phyloP scores from a whole-genome alignment of 2,888 invertebrate species.

The Congeria kusceri region DNA sequence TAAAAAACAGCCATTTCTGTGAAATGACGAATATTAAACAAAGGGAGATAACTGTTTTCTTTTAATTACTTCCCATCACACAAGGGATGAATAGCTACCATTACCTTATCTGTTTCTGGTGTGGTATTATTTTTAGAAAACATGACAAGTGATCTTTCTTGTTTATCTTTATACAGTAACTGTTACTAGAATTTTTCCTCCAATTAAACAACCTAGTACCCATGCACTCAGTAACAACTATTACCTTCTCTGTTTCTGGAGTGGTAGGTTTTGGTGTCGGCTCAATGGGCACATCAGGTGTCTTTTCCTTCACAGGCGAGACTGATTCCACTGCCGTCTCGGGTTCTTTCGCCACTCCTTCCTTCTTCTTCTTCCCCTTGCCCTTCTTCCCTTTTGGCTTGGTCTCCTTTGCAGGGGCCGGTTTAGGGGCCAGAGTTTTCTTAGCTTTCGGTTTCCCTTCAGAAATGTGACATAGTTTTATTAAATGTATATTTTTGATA shows the following conservation, averaged over 20 bases:
- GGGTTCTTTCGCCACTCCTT: slow-evolving; percentile 58
- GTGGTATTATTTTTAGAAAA: no score
- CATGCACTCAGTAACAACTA: not conserved
- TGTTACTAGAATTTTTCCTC: no score
- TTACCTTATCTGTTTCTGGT: slow-evolving; percentile 56
- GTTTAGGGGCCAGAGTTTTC: slow-evolving; percentile 45
- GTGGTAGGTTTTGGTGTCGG: slow-evolving; percentile 53
- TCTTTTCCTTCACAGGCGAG: slow-evolving; percentile 53
- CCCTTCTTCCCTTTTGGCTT: slow-evolving; percentile 61
- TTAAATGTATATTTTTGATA: not conserved
- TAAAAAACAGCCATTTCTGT: no score
- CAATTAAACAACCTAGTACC: no score
- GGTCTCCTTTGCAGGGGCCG: slow-evolving; percentile 60
- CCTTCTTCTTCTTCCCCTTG: slow-evolving; percentile 65
- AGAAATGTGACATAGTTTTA: not conserved
- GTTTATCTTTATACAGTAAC: no score
- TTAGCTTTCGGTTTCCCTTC: slow-evolving; percentile 74
- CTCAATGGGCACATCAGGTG: slow-evolving; percentile 46
- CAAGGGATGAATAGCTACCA: not conserved
- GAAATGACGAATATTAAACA: no score
- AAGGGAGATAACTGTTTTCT: no score
- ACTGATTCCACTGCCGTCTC: slow-evolving; percentile 48
- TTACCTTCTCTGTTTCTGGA: slow-evolving; percentile 56
- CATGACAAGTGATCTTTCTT: no score
- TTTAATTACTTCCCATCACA: no score